Evolutionary conservation across 2,888 invertebrate species (phyloP), one percentile per base, ranked within the genome.

Genomic region (Drosophila pseudotakahashii): DNA sequence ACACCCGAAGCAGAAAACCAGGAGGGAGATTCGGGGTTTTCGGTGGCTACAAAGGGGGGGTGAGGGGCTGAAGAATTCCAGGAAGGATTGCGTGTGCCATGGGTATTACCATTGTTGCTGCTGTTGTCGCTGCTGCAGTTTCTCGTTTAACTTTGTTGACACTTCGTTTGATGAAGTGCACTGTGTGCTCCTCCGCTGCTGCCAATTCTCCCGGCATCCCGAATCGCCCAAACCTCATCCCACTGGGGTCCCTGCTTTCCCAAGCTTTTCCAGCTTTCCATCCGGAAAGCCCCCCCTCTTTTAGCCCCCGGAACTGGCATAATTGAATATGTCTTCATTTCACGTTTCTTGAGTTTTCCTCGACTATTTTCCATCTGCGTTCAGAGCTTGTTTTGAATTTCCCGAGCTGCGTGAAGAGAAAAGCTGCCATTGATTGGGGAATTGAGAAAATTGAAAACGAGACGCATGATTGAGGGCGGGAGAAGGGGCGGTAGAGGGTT

Each of bases 71-170:
- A 3, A 19, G 67, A 48, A 37, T 67, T 48, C 42, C 54, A 41
- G 62, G 50, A 52, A 42, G 66, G 44, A 58, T 75, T 83, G 81
- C 78, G 70, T 84, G 81, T 64, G 79, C 52, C 76, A 32, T 55
- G 78, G 73, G 78, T 68, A 78, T 81, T 75, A 75, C 67, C 60
- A 71, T 82, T 66, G 67, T 79, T 69, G 59, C 59, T 30, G 68
- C 48, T 54, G 54, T 68, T 70, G 69, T 53, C 52, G 69, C 26
- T 26, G 26, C 51, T 72, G 70, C 75, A 77, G 66, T 79, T 86
- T 81, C 73, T 85, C 80, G 80, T 79, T 79, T 85, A 81, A 85
- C 85, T 82, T 81, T 81, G 77, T 81, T 79, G 81, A 81, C 82
- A 79, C 82, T 79, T 81, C 64, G 75, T 75, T 81, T 79, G 79